Conservation (phyloP, 2,888 invertebrate species). For the Ichneumoninae sp. region DNA sequence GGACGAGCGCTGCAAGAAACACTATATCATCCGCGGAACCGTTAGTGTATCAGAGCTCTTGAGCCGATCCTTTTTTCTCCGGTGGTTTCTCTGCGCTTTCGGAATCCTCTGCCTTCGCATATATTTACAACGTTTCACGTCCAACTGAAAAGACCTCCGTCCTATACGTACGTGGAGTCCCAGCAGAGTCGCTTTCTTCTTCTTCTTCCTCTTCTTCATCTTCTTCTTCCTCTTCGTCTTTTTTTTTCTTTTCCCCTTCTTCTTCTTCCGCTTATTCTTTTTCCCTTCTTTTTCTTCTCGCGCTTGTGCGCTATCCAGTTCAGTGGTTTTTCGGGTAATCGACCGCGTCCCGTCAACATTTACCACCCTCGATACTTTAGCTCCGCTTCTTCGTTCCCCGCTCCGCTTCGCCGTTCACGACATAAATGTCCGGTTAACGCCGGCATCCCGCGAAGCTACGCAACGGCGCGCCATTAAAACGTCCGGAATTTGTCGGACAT, state of each 20-base stretch:
- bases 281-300: neutral
- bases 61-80: neutral
- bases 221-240: too few species aligned
- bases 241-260: too few species aligned
- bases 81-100: neutral
- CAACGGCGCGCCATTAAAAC: too few species aligned
- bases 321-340: constrained; percentile 27
- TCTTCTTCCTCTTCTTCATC: neutral
- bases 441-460: too few species aligned
- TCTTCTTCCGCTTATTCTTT: too few species aligned
- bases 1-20: constrained; percentile 9
- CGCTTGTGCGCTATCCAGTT: neutral
- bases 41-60: constrained; percentile 10
- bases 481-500: too few species aligned
- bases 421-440: constrained; percentile 20
- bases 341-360: constrained; percentile 38
- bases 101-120: neutral
- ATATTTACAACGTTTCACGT: neutral
- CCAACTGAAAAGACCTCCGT: neutral
- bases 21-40: constrained; percentile 13
- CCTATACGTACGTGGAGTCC: neutral
- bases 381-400: constrained; percentile 2
- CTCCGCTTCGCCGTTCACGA: neutral
- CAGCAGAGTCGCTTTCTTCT: neutral
- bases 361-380: neutral